These are phyloP conservation scores for Crotalus helleri DNA, from an alignment of 2,113 vertebrate species.

Conservation along the genomic window DNA sequence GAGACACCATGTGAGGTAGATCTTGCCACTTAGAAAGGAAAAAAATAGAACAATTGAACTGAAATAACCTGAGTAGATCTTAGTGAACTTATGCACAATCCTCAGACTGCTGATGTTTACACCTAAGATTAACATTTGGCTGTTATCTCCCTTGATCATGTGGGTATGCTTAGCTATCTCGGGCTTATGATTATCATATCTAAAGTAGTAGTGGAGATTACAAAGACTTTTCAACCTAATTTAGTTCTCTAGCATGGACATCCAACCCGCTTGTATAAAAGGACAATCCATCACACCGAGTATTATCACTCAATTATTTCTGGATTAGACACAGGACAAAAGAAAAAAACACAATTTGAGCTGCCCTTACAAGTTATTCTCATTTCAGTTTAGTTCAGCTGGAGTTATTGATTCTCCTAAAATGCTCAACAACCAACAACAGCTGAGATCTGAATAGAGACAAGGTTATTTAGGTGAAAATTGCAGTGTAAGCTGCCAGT, in stretches of 20 bases:
- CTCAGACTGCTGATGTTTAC: neutral
- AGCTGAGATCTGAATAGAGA: neutral
- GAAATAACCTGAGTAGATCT: neutral
- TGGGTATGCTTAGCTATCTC: neutral
- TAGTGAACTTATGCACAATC: neutral
- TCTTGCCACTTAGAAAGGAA: neutral
- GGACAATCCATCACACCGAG: neutral
- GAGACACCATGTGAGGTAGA: neutral
- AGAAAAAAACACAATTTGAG: neutral
- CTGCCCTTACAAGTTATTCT: neutral
- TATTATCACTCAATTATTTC: neutral
- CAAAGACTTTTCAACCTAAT: neutral
- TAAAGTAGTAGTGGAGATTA: neutral
- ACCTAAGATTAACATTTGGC: neutral
- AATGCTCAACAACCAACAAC: neutral
- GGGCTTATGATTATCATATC: neutral
- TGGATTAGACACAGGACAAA: neutral
- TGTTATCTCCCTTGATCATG: neutral
- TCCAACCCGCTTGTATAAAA: neutral
- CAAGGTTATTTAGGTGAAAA: neutral
- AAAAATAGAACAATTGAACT: neutral
- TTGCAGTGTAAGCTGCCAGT: neutral
- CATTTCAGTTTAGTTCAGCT: neutral
- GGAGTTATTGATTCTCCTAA: neutral
- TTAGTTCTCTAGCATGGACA: neutral